A percentile compares a stretch with the other conserved stretches of the same genome.
These are phyloP conservation scores for Anableps anableps DNA, from an alignment of 2,797 vertebrate species.

Conservation along the genomic window DNA sequence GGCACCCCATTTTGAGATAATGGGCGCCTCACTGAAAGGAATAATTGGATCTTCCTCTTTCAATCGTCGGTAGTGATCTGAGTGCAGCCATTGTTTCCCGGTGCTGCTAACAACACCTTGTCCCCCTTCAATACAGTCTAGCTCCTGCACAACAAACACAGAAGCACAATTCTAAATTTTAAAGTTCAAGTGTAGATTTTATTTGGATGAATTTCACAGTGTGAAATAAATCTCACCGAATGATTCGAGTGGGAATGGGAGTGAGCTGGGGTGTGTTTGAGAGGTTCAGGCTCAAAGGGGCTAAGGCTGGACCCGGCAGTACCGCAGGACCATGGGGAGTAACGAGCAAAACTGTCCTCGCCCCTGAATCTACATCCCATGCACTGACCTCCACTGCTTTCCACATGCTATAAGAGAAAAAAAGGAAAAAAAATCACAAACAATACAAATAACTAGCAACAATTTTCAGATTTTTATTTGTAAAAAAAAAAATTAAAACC, in stretches of 20 bases:
- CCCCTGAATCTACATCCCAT: conserved; percentile 88
- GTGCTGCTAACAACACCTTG: conserved; percentile 61
- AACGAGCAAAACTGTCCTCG: conserved; percentile 89
- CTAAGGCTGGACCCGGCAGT: conserved; percentile 90
- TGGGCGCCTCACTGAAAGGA: conserved; percentile 95
- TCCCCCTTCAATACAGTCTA: conserved; percentile 75
- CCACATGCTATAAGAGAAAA: conserved; percentile 82
- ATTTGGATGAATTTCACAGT: background rate
- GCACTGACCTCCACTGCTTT: conserved; percentile 84
- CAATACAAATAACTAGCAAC: background rate
- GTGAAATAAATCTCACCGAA: conserved; percentile 55
- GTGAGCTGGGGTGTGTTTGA: conserved; percentile 78
- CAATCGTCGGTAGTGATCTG: conserved; percentile 88
- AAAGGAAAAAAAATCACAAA: background rate
- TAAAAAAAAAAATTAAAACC: background rate
- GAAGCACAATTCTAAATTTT: background rate
- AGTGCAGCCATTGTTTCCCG: conserved; percentile 87
- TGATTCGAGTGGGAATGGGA: conserved; percentile 84
- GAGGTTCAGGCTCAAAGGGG: conserved; percentile 87
- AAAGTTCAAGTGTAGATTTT: background rate
- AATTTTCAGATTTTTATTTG: background rate
- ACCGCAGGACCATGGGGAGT: conserved; percentile 96
- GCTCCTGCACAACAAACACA: conserved; percentile 71
- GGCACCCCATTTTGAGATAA: conserved; percentile 98
- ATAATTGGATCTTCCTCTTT: conserved; percentile 98